Conservation (phyloP, 2,113 vertebrate genomes). For the Dicaeum eximium region DNA sequence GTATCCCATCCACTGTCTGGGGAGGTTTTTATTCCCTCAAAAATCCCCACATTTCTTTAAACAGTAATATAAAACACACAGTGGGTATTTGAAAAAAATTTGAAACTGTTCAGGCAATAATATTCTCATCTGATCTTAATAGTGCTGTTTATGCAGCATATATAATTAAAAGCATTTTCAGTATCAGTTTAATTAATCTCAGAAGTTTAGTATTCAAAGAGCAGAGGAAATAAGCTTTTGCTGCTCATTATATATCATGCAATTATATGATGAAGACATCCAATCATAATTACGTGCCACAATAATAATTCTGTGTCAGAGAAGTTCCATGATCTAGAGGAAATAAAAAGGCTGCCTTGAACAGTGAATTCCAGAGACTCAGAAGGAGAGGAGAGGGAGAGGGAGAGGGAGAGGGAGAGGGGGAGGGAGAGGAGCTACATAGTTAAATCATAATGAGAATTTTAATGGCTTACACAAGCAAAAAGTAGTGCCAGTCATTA, state of each 20-base stretch:
- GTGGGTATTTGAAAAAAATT: not conserved
- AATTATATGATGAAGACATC: constrained; percentile 23
- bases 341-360: not conserved
- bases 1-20: not conserved
- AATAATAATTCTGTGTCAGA: not conserved
- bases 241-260: constrained; percentile 26
- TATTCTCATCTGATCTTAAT: constrained; percentile 36
- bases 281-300: not conserved
- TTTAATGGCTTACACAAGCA: not conserved
- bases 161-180: constrained; percentile 53
- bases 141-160: constrained; percentile 28
- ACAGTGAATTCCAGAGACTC: not conserved
- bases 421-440: not conserved
- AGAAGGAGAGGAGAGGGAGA: not conserved
- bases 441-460: not conserved
- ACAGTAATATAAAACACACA: not conserved
- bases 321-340: not conserved
- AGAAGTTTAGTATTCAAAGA: constrained; percentile 43
- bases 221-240: constrained; percentile 31
- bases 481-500: not conserved
- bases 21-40: not conserved
- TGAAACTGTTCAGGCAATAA: constrained; percentile 1
- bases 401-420: not conserved
- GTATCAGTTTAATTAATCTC: constrained; percentile 33
- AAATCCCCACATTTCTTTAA: not conserved